Conservation (phyloP, 2,113 vertebrate species). For the Dasyurus viverrinus region DNA sequence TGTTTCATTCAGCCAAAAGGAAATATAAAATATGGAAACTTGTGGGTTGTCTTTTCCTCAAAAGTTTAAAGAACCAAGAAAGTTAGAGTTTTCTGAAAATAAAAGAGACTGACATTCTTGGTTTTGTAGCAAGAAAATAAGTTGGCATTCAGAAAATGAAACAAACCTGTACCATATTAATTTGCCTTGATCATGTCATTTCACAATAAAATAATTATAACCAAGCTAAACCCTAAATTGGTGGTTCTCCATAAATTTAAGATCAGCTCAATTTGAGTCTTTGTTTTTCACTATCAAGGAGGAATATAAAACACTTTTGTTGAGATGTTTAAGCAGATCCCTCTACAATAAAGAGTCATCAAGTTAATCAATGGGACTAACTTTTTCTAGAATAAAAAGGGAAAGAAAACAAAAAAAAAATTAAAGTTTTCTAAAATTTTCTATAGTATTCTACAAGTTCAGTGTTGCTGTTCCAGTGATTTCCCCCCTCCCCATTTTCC, state of each 20-base stretch:
- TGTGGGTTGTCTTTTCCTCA: neutral
- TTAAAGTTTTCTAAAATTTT: neutral
- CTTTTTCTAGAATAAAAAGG: neutral
- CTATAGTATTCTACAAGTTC: neutral
- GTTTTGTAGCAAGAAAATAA: neutral
- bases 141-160: neutral
- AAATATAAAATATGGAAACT: slow-evolving; percentile 12
- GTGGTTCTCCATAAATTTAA: neutral
- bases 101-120: neutral
- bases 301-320: neutral
- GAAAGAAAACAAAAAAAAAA: neutral
- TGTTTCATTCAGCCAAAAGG: neutral
- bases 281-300: neutral
- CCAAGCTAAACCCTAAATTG: neutral
- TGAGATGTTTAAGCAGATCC: neutral
- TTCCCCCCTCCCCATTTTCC: neutral
- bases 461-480: neutral
- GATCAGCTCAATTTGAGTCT: neutral
- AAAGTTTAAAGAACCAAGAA: slow-evolving; percentile 46
- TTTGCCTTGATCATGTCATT: neutral
- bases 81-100: neutral
- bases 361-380: neutral
- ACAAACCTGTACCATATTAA: neutral
- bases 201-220: neutral
- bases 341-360: neutral